phyloP scores from a whole-genome alignment of 2,797 vertebrate species.

The Oophaga sylvatica region DNA sequence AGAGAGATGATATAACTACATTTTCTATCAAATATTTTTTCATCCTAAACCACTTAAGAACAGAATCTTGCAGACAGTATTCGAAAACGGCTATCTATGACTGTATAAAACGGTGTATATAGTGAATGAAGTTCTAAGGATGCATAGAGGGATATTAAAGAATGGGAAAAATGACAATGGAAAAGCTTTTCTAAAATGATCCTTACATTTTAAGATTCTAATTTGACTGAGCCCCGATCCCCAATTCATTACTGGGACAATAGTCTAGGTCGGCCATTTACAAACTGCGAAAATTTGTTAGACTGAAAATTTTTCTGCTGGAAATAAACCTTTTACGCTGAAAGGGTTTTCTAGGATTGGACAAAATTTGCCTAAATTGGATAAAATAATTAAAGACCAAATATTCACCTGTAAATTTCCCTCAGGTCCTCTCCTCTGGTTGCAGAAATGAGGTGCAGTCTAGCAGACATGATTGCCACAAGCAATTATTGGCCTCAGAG shows the following conservation, averaged over 20 bases:
- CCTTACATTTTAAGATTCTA: background rate
- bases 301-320: background rate
- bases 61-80: background rate
- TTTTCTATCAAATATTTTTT: conserved; percentile 19
- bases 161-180: background rate
- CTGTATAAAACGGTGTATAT: background rate
- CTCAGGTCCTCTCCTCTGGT: too few species aligned
- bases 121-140: background rate
- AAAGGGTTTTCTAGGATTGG: background rate
- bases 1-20: conserved; percentile 12
- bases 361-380: too few species aligned
- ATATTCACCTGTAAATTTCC: too few species aligned
- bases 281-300: background rate
- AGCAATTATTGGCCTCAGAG: too few species aligned
- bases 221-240: background rate
- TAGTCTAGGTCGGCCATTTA: background rate
- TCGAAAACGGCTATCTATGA: background rate
- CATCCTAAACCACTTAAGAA: conserved; percentile 1
- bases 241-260: background rate
- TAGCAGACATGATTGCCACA: too few species aligned
- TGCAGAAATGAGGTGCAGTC: too few species aligned
- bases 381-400: too few species aligned
- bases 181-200: background rate
- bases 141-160: background rate
- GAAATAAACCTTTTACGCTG: background rate